Evolutionary conservation across 2,797 vertebrate species (phyloP).

Genomic region (Centropyge bicolor): DNA sequence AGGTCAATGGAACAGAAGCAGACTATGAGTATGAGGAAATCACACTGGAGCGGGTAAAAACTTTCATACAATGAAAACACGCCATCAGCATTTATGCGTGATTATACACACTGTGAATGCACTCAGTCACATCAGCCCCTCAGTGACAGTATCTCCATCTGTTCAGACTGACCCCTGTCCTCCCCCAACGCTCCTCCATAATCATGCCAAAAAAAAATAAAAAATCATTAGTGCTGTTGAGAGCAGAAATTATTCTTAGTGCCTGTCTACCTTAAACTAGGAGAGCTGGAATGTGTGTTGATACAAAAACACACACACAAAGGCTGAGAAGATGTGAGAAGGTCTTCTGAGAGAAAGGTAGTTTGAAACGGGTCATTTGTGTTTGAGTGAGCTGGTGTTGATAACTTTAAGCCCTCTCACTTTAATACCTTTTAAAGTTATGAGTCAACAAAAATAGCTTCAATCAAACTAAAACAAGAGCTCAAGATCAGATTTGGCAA

Average conservation of each 20-base stretch:
- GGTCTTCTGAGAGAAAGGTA: neutral
- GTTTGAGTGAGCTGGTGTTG: neutral
- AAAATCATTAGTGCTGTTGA: neutral
- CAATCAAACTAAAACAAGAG: neutral
- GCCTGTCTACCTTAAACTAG: neutral
- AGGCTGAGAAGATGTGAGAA: neutral
- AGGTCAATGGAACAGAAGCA: conserved; percentile 98
- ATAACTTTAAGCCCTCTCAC: no score
- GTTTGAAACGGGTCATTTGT: neutral
- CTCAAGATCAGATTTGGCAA: neutral
- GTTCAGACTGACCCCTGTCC: conserved; percentile 14
- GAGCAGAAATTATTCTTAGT: neutral
- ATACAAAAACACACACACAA: neutral
- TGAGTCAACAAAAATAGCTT: neutral
- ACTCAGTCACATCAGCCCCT: conserved; percentile 3
- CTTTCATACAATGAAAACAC: neutral
- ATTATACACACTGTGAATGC: conserved; percentile 10
- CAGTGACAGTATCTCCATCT: conserved; percentile 15
- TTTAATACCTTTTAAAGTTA: neutral
- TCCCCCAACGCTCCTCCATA: neutral
- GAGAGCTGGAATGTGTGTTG: neutral
- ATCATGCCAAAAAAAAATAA: neutral
- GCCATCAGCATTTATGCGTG: neutral
- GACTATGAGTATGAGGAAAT: conserved; percentile 99
- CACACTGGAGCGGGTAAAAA: conserved; percentile 95